Evolutionary conservation across 2,113 vertebrate species (phyloP).

Genomic region (Heterotilapia buettikoferi): DNA sequence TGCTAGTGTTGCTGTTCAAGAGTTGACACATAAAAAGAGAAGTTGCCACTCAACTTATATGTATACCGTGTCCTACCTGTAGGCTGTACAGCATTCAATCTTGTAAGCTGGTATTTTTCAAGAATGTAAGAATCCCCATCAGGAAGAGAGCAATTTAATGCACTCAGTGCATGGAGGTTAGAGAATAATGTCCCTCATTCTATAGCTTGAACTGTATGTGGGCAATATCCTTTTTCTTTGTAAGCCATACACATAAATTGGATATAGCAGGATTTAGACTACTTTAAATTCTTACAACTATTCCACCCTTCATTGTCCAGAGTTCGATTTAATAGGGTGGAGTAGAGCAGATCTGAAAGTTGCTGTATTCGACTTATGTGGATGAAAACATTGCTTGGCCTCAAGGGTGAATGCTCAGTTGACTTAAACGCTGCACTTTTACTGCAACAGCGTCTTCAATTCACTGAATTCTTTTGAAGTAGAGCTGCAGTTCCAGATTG

Average conservation of each 20-base stretch:
- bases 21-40: background rate
- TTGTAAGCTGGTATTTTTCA: slow-evolving; percentile 22
- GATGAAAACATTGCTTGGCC: slow-evolving; percentile 14
- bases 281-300: slow-evolving; percentile 21
- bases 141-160: background rate
- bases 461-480: slow-evolving; percentile 12
- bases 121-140: slow-evolving; percentile 17
- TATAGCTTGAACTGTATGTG: background rate
- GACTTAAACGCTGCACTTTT: slow-evolving; percentile 41
- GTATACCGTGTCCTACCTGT: slow-evolving; percentile 15
- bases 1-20: background rate
- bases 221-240: background rate
- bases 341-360: background rate
- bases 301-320: slow-evolving; percentile 20
- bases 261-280: slow-evolving; percentile 6
- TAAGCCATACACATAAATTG: slow-evolving; percentile 4
- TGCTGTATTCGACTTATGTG: slow-evolving; percentile 9
- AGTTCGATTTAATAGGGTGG: slow-evolving; percentile 13
- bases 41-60: background rate
- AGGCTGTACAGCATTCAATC: slow-evolving; percentile 8
- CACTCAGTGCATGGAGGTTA: background rate
- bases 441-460: slow-evolving; percentile 14
- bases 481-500: background rate
- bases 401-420: slow-evolving; percentile 17
- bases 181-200: slow-evolving; percentile 12